Evolutionary conservation across 2,888 invertebrate species (phyloP).

Genomic region (Venusia cambrica): DNA sequence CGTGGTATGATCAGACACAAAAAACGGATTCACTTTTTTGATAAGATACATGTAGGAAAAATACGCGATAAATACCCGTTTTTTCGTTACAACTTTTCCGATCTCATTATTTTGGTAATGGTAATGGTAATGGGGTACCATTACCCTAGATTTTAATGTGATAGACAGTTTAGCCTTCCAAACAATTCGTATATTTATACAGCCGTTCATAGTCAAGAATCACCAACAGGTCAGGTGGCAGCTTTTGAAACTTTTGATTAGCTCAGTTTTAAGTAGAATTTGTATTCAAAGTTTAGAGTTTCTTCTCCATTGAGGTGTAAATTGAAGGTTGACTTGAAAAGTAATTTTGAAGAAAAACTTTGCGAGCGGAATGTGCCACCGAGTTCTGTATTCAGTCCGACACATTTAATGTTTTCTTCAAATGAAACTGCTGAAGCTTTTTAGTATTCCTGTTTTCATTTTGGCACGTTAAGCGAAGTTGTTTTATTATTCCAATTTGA

Average conservation of each 20-base stretch:
- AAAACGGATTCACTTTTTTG: too few relatives aligned
- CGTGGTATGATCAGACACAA: too few relatives aligned
- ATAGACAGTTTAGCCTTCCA: too few relatives aligned
- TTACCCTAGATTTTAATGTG: too few relatives aligned
- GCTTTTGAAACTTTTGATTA: constrained; percentile 52
- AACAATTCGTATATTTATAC: too few relatives aligned
- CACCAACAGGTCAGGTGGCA: constrained; percentile 28
- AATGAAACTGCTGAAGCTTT: constrained; percentile 10
- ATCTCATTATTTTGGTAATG: too few relatives aligned
- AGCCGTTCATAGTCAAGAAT: constrained; percentile 6
- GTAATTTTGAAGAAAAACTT: constrained; percentile 49
- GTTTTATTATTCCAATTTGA: too few relatives aligned
- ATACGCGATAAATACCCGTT: too few relatives aligned
- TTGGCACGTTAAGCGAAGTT: too few relatives aligned
- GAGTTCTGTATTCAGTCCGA: constrained; percentile 23
- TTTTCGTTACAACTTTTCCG: too few relatives aligned
- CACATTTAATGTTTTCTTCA: constrained; percentile 20
- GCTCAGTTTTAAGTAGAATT: constrained; percentile 53
- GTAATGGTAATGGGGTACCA: too few relatives aligned
- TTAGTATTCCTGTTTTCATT: constrained; percentile 1
- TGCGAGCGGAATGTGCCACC: constrained; percentile 33
- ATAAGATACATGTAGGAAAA: too few relatives aligned
- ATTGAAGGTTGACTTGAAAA: constrained; percentile 55
- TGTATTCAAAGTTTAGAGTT: constrained; percentile 51
- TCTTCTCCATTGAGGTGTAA: constrained; percentile 60